Conservation (phyloP, 2,888 invertebrate species). For the Pterostichus niger region DNA sequence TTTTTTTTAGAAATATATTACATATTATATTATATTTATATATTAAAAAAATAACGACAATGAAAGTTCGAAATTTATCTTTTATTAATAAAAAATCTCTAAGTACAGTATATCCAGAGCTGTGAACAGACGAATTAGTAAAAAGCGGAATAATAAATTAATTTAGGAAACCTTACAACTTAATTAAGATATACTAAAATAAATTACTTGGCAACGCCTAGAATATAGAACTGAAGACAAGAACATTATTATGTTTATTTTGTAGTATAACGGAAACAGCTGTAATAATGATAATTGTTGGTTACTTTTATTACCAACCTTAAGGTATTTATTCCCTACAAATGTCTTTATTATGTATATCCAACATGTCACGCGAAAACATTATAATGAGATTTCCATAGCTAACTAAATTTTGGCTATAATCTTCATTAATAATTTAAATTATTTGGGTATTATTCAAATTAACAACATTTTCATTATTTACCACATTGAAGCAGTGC, state of each 20-base stretch:
- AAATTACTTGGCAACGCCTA: too few species aligned
- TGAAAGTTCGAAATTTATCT: too few species aligned
- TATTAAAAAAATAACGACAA: too few species aligned
- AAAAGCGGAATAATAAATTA: too few species aligned
- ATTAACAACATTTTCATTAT: slow-evolving; percentile 12
- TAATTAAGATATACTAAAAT: too few species aligned
- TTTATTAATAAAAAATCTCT: too few species aligned
- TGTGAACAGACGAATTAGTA: too few species aligned
- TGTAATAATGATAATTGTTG: slow-evolving; percentile 34
- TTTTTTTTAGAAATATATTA: too few species aligned
- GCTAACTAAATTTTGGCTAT: background rate
- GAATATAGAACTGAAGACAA: background rate
- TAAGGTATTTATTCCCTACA: slow-evolving; percentile 7
- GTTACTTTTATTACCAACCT: slow-evolving; percentile 43
- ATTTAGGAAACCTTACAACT: too few species aligned
- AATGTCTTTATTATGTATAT: slow-evolving; percentile 31
- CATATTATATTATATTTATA: too few species aligned
- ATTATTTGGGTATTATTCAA: slow-evolving; percentile 42
- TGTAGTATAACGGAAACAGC: slow-evolving; percentile 4
- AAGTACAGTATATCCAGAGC: too few species aligned
- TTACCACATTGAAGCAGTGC: slow-evolving; percentile 9
- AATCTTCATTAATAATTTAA: slow-evolving; percentile 48
- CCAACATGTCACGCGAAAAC: slow-evolving; percentile 26
- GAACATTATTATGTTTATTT: slow-evolving; percentile 2
- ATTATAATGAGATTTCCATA: slow-evolving; percentile 6